Evolutionary conservation across 1,140 invertebrate species (phyloP).

Genomic region (Drosophila pallidifrons): DNA sequence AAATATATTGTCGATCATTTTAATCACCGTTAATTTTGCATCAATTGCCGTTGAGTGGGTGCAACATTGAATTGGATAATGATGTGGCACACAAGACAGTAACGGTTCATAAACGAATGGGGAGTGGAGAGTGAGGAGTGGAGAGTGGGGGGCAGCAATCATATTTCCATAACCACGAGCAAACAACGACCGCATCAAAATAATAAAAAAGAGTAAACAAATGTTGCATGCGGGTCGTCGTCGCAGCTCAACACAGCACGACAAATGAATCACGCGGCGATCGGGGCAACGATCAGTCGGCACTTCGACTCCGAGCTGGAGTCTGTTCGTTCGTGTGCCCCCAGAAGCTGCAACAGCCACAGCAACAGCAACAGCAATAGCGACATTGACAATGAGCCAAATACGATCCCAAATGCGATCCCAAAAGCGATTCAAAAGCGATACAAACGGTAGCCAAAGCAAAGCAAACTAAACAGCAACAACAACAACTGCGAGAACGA

Average conservation of each 20-base stretch:
- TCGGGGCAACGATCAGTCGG: constrained; percentile 21
- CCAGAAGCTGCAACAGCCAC: constrained; percentile 41
- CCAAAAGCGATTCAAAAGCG: constrained; percentile 57
- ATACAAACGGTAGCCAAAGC: constrained; percentile 75
- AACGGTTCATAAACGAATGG: constrained; percentile 30
- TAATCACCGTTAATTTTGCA: constrained; percentile 70
- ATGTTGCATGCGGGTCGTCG: constrained; percentile 33
- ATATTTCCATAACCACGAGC: constrained; percentile 65
- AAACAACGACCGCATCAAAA: constrained; percentile 40
- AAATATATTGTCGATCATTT: constrained; percentile 68
- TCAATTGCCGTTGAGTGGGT: constrained; percentile 62
- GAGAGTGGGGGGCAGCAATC: constrained; percentile 35
- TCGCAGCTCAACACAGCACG: constrained; percentile 57
- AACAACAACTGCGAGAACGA: constrained; percentile 30
- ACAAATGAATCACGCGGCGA: constrained; percentile 77
- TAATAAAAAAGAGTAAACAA: constrained; percentile 13
- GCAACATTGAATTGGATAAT: constrained; percentile 53
- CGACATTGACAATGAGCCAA: constrained; percentile 82
- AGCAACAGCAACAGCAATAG: background rate
- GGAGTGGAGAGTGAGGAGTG: background rate
- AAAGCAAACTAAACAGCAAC: constrained; percentile 54
- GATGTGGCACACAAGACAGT: constrained; percentile 18
- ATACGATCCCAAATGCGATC: constrained; percentile 45
- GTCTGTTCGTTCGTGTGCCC: constrained; percentile 47
- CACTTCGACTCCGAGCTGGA: background rate